Conservation (phyloP, 2,888 invertebrate species). For the Trichogramma evanescens region DNA sequence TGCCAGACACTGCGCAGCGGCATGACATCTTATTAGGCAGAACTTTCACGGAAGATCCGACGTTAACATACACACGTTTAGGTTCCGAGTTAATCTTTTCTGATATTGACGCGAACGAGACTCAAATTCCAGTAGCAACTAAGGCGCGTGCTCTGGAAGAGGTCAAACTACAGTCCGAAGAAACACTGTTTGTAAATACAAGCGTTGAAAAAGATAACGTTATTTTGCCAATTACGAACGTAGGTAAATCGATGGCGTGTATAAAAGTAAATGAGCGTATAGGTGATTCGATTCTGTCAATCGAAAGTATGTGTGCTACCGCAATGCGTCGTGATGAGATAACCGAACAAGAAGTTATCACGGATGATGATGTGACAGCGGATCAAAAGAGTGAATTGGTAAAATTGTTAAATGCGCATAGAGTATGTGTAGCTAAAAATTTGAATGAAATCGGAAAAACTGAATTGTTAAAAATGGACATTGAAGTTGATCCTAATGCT, state of each 20-base stretch:
- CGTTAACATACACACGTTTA: not conserved
- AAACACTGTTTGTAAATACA: too few species aligned
- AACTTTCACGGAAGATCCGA: slow-evolving; percentile 11
- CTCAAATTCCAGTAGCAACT: too few species aligned
- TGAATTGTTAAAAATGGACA: slow-evolving; percentile 11
- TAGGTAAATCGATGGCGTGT: not conserved
- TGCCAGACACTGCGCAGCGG: slow-evolving; percentile 15
- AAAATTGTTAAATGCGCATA: slow-evolving; percentile 5
- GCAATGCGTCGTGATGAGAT: not conserved
- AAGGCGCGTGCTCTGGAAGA: not conserved
- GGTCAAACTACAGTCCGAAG: not conserved
- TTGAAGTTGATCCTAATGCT: not conserved
- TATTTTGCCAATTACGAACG: not conserved
- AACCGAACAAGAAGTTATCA: not conserved
- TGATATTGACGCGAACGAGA: not conserved
- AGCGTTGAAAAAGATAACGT: slow-evolving; percentile 5
- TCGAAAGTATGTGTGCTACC: not conserved
- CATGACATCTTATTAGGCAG: slow-evolving; percentile 11
- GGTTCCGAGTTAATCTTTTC: slow-evolving; percentile 4
- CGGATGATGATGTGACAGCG: not conserved
- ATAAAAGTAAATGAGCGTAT: not conserved
- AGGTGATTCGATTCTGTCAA: not conserved
- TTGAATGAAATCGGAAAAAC: slow-evolving; percentile 9
- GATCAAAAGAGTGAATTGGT: slow-evolving; percentile 1
- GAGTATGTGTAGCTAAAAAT: slow-evolving; percentile 3